These are phyloP conservation scores for Strix uralensis DNA, from an alignment of 2,113 vertebrate genomes.

Conservation along the genomic window DNA sequence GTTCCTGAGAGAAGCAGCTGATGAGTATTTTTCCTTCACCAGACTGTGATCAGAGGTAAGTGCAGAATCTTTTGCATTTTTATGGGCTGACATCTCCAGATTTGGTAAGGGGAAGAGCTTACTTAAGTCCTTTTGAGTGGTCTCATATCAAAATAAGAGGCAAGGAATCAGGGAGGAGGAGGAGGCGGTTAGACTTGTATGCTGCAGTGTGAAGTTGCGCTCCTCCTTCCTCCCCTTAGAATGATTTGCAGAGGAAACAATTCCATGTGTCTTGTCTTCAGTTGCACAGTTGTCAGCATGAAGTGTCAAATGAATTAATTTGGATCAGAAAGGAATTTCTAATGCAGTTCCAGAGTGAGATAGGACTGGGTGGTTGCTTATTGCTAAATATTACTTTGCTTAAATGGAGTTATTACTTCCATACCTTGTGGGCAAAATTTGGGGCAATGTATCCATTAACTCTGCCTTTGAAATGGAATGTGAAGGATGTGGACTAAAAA, in stretches of 20 bases:
- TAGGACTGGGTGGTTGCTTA: background rate
- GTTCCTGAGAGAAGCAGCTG: background rate
- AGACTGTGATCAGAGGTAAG: constrained; percentile 10
- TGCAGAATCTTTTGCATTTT: background rate
- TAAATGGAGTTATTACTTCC: background rate
- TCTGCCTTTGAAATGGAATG: constrained; percentile 21
- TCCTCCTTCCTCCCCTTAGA: background rate
- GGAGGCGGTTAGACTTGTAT: background rate
- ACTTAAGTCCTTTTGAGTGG: background rate
- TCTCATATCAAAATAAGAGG: background rate
- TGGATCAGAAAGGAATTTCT: background rate
- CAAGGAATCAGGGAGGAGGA: background rate
- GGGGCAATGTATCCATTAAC: background rate
- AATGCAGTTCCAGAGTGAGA: background rate
- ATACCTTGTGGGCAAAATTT: background rate
- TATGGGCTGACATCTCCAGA: background rate
- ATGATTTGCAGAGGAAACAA: background rate
- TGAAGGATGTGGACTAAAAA: constrained; percentile 36
- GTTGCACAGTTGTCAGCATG: background rate
- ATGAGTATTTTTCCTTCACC: background rate
- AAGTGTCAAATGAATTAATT: background rate
- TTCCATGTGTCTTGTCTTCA: background rate
- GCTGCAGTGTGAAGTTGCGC: background rate
- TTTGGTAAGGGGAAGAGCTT: background rate
- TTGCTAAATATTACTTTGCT: background rate